Evolutionary conservation across 2,888 invertebrate genomes (phyloP).

Genomic region (Aporophyla lueneburgensis): DNA sequence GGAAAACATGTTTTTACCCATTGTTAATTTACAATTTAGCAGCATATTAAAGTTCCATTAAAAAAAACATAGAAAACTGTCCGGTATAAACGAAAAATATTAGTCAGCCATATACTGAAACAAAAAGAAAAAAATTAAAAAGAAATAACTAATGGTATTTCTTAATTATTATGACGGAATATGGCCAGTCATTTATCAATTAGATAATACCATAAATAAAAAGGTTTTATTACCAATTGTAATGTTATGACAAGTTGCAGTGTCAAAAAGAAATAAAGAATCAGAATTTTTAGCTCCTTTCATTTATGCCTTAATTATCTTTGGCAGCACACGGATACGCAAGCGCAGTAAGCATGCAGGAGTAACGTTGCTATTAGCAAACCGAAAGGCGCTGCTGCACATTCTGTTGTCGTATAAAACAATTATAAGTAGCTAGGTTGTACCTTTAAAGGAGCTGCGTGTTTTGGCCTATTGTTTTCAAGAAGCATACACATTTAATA

Average conservation of each 20-base stretch:
- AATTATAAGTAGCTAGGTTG: not conserved
- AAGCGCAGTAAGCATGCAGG: slow-evolving; percentile 1
- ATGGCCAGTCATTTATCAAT: not conserved
- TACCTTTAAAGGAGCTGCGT: not conserved
- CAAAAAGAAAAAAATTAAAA: not conserved
- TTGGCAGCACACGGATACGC: not conserved
- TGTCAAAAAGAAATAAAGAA: not conserved
- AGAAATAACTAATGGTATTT: not conserved
- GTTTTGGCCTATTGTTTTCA: not conserved
- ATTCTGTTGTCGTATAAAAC: not conserved
- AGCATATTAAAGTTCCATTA: not conserved
- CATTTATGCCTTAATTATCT: not conserved
- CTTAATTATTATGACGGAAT: not conserved
- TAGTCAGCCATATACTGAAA: not conserved
- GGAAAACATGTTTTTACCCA: not conserved
- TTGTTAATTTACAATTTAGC: not conserved
- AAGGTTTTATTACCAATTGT: not conserved
- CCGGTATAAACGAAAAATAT: not conserved
- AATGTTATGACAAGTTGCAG: not conserved
- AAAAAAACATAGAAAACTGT: not conserved
- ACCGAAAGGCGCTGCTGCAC: slow-evolving; percentile 13
- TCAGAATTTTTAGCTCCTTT: not conserved
- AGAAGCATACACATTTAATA: not conserved
- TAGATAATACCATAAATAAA: not conserved
- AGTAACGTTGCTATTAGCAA: slow-evolving; percentile 28